Evolutionary conservation across 2,888 invertebrate species (phyloP), one percentile per base, ranked within the genome.

Genomic region (Ariolimax columbianus): DNA sequence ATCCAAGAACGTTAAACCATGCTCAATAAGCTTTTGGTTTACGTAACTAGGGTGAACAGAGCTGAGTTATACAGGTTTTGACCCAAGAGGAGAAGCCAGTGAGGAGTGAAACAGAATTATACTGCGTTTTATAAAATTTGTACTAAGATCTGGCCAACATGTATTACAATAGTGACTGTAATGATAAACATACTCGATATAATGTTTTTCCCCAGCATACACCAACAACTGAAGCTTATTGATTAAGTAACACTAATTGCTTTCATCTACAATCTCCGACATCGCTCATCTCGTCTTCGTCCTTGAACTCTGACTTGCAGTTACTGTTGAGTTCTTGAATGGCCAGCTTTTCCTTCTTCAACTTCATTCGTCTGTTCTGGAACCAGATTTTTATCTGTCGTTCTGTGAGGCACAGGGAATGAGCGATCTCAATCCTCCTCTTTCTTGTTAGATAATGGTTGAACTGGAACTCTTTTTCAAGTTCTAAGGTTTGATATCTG

Each of bases 381-480:
- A 98, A 94, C 93, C 93, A 94, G 75, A 94, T 93, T 90, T 94
- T 94, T 77, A 94, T 98, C 96, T 98, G 98, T 93, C 98, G 96
- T 95, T 98, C 98, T 90, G 98, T 98, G 94, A 99, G 96, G 95
- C 98, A 98, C 91, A 99, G 96, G 92, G 98, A 97, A 95, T 98
- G 98, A 91, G 98, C 98, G 93, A 98, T 98, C 95, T 98, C 98
- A 95, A 98, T 98, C 94, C 98, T 96, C 95, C 98, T 96, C 95
- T 98, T 96, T 95, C 98, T 96, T 94, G 98, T 98, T 95, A 99
- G 96, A 96, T 99, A 99, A 94, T 98, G 97, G 95, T 98, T 99
- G 96, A 97, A 98, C 95, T 98, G 98, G 95, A 98, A 98, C 95
- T 98, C 98, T 95, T 98, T 98, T 95, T 98, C 98, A 95, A 98